phyloP scores from a whole-genome alignment of 2,888 invertebrate genomes.

The Achlya flavicornis region DNA sequence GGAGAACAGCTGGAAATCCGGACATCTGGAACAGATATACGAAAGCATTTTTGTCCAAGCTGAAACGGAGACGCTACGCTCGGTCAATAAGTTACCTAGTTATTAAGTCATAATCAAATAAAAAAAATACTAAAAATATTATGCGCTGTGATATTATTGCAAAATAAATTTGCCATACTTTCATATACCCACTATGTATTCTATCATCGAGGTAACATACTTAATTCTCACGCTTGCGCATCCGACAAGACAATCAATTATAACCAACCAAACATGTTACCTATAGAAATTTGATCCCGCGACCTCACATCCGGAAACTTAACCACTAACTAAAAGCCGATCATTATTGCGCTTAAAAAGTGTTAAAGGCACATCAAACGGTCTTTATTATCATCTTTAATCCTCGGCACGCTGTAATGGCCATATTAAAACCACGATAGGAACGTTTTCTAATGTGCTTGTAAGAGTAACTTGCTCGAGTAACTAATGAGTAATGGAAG shows the following conservation, averaged over 20 bases:
- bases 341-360: conserved; percentile 18
- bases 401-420: neutral
- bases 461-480: neutral
- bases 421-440: conserved; percentile 3
- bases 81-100: too few relatives aligned
- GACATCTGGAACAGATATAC: too few relatives aligned
- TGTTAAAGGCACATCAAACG: conserved; percentile 23
- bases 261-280: conserved; percentile 14
- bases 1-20: too few relatives aligned
- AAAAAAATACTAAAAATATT: neutral
- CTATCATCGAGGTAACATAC: neutral
- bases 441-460: conserved; percentile 5
- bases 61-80: too few relatives aligned
- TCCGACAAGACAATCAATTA: conserved; percentile 13
- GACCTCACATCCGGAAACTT: conserved; percentile 20
- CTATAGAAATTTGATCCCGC: conserved; percentile 18
- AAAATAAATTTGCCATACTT: neutral
- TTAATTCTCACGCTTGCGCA: conserved; percentile 2
- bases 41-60: too few relatives aligned
- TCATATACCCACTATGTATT: neutral
- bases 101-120: too few relatives aligned
- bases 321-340: conserved; percentile 19
- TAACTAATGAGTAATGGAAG: neutral
- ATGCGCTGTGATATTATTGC: neutral
- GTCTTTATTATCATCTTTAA: conserved; percentile 13